A percentile compares a stretch with the other conserved stretches of the same genome.
Evolutionary conservation across 1,140 invertebrate species (phyloP).

Genomic region (Mactra quadrangularis): DNA sequence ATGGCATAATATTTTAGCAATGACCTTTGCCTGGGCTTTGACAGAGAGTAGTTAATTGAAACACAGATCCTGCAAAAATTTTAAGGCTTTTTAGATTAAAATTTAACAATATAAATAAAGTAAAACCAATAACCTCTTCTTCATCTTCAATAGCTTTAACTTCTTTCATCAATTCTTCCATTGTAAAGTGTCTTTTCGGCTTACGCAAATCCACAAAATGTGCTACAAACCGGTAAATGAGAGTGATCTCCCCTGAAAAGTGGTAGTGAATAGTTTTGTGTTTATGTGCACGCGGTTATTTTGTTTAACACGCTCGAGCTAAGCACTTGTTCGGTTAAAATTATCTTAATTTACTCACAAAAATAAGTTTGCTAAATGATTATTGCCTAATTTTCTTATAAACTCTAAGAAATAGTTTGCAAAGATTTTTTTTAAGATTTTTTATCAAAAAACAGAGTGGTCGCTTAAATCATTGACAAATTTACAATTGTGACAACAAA

Average conservation of each 20-base stretch:
- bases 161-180: conserved; percentile 8
- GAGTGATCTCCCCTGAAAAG: conserved; percentile 14
- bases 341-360: too few relatives aligned
- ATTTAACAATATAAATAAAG: not conserved
- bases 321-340: too few relatives aligned
- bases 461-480: not conserved
- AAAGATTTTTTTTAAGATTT: not conserved
- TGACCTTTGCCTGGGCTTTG: too few relatives aligned
- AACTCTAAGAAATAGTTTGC: too few relatives aligned
- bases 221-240: not conserved
- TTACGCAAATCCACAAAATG: not conserved
- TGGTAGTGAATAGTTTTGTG: conserved; percentile 24
- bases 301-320: not conserved
- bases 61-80: too few relatives aligned
- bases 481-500: not conserved
- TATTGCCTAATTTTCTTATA: too few relatives aligned
- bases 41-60: too few relatives aligned
- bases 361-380: too few relatives aligned
- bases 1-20: too few relatives aligned
- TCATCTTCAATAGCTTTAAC: conserved; percentile 25
- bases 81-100: too few relatives aligned
- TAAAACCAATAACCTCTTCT: conserved; percentile 20
- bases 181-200: not conserved
- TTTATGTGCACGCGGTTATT: not conserved
- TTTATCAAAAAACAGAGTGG: not conserved